Base-by-base conservation (phyloP, 2,888 invertebrate genomes). In the Tetrapedia diversipes region DNA sequence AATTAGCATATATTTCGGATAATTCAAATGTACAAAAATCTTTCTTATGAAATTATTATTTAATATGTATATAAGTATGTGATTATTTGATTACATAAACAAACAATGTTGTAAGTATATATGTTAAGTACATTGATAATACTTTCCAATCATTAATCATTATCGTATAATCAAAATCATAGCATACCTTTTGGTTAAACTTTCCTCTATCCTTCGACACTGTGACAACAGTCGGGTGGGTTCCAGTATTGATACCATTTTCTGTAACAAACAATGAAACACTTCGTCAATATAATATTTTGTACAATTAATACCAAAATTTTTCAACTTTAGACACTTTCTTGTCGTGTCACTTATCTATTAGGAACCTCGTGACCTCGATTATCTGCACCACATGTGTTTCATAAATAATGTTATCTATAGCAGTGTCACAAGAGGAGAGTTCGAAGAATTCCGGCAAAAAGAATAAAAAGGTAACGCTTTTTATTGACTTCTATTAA, bases 121-220 rank as follows among this genome's bases (percentile, higher is more conserved):
- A 7, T 32, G 32, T 32, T 32, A 32, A 32, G 4, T 32, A 4
- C 32, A 32, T n/a, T n/a, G n/a, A n/a, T n/a, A n/a, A n/a, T n/a
- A n/a, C n/a, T n/a, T n/a, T n/a, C n/a, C n/a, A n/a, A n/a, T n/a
- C n/a, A n/a, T n/a, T n/a, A n/a, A n/a, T n/a, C n/a, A n/a, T n/a
- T n/a, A n/a, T 8, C 10, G 4, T 0, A 16, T 0, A 8, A n/a
- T 27, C 27, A 7, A 7, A 61, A 53, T 24, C n/a, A 34, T 1
- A 1, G 29, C 39, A 77, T 89, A 93, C 94, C 92, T 92, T 93
- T 86, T 93, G 92, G 81, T 93, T 93, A 79, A 92, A 91, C 91
- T 92, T 93, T 89, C 92, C 91, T 83, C 92, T 92, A 84, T 94
- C 93, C 86, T 92, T 93, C 10, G 92, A 89, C 8, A 92, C 92